Percentiles rank a stretch among this genome's conserved stretches.
Conservation (phyloP, 1,140 invertebrate genomes). For the Melipona quadrifasciata region DNA sequence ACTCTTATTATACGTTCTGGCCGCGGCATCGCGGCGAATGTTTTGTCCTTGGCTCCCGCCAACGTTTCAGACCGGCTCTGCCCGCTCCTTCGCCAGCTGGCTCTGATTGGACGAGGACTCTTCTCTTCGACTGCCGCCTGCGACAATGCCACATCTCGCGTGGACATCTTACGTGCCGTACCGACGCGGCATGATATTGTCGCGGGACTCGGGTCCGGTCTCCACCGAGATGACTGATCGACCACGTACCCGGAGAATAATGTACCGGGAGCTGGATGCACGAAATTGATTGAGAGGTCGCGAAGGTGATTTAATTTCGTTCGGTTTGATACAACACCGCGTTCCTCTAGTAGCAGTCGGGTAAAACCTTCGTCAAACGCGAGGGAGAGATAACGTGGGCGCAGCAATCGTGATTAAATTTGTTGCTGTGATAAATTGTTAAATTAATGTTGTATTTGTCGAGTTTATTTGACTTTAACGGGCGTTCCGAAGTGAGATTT, state of each 20-base stretch:
- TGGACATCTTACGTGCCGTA: neutral
- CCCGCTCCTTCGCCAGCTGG: neutral
- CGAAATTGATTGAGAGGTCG: neutral
- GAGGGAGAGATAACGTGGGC: too few relatives aligned
- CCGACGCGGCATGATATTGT: neutral
- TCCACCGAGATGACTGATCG: neutral
- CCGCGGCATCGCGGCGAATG: conserved; percentile 70
- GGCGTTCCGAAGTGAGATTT: too few relatives aligned
- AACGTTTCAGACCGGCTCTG: conserved; percentile 56
- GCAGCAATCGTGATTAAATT: neutral
- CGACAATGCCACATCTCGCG: neutral
- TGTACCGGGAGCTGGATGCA: neutral
- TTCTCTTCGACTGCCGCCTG: neutral
- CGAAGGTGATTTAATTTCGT: neutral
- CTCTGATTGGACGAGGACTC: neutral
- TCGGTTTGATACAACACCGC: neutral
- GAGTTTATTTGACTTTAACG: neutral
- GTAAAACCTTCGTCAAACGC: neutral
- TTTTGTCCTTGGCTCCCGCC: conserved; percentile 73
- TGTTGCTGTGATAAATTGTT: neutral
- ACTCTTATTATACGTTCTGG: conserved; percentile 80
- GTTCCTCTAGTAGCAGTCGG: neutral
- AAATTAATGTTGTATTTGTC: neutral
- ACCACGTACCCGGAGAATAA: neutral
- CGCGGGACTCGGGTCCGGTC: too few relatives aligned